Evolutionary conservation across 2,113 vertebrate genomes (phyloP), one percentile per base, ranked within the genome.

Genomic region (Daubentonia madagascariensis): DNA sequence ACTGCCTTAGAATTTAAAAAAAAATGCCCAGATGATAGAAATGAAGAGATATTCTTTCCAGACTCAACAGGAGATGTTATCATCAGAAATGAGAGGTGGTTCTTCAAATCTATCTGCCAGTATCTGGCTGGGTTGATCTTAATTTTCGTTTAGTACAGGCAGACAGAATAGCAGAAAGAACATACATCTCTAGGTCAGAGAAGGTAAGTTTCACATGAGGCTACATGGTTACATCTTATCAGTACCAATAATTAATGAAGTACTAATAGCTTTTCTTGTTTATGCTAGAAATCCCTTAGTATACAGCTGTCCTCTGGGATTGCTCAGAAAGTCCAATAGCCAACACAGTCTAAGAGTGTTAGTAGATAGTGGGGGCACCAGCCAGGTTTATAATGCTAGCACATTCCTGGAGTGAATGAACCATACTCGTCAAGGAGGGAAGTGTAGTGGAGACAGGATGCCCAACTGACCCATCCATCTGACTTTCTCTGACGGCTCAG

Each of bases 401-500:
- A 20, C 9, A 45, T 35, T 83, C 43, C 85, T 63, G 13, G n/a
- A 48, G 30, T 22, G n/a, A 68, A 23, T 20, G 2, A 32, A 37
- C 14, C 35, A 10, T 52, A 22, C 37, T 54, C 8, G 14, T 8
- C n/a, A n/a, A n/a, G 2, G 4, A 86, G 0, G 9, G 8, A 68
- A 81, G 25, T 13, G 9, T 7, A 16, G 13, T n/a, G 35, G 63
- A 92, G 30, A 75, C 1, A 22, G 0, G 0, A 1, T 0, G 14
- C 3, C 25, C 37, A 40, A 7, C 0, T 25, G 22, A 67, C 3
- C 8, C 65, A 30, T 37, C 70, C 10, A 61, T 25, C 25, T 85
- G 40, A 88, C 30, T 40, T 30, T 87, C 91, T 91, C 75, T 70
- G 48, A 35, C 50, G 96, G 8, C 48, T 91, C 43, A 73, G 18